Percentiles rank a stretch among this genome's conserved stretches.
phyloP scores from a whole-genome alignment of 2,113 vertebrate species.

The Nibea coibor region DNA sequence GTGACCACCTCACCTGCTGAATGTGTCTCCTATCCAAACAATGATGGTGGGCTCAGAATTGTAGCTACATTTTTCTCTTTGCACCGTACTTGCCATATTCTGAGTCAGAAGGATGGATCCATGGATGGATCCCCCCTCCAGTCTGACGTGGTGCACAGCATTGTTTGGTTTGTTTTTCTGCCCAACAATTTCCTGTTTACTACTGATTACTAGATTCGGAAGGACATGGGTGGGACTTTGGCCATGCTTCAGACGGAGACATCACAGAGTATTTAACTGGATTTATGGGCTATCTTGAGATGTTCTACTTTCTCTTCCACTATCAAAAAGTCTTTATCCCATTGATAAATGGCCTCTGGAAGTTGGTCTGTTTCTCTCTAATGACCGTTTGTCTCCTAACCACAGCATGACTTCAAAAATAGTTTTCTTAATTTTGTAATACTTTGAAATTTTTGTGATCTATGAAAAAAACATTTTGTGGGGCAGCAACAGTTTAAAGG shows the following conservation, averaged over 20 bases:
- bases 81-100: background rate
- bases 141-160: background rate
- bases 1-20: background rate
- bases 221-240: slow-evolving; percentile 12
- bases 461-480: background rate
- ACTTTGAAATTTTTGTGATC: background rate
- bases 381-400: background rate
- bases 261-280: slow-evolving; percentile 10
- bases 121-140: background rate
- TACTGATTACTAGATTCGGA: slow-evolving; percentile 20
- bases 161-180: slow-evolving; percentile 7
- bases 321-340: background rate
- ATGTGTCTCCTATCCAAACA: background rate
- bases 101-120: background rate
- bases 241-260: slow-evolving; percentile 14
- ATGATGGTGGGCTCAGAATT: background rate
- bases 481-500: background rate
- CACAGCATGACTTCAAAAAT: background rate
- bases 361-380: background rate
- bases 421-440: background rate
- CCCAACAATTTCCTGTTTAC: slow-evolving; percentile 52
- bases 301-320: background rate
- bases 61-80: background rate
- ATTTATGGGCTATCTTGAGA: slow-evolving; percentile 8
- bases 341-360: background rate